Conservation (phyloP, 2,113 vertebrate species). For the Vidua chalybeata region DNA sequence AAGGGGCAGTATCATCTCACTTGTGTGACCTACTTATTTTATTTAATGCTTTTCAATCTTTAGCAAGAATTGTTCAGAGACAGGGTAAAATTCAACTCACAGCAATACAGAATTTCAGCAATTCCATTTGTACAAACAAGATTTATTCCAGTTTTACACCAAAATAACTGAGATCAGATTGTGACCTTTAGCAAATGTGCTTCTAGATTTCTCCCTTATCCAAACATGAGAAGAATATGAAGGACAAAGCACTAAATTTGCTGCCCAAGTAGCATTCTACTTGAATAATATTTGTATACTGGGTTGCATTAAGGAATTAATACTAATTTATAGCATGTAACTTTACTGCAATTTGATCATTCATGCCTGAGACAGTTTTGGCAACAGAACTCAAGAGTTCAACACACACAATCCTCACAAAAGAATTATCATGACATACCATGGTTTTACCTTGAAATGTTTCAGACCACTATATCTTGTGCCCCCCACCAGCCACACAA, state of each 20-base stretch:
- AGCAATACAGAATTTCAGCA: background rate
- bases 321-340: background rate
- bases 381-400: background rate
- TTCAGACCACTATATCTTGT: background rate
- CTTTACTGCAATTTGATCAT: background rate
- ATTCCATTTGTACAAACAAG: background rate
- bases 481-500: background rate
- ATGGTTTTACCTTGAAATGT: background rate
- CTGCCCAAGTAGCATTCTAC: background rate
- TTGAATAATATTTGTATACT: background rate
- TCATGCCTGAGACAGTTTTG: background rate
- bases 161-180: background rate
- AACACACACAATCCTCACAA: background rate
- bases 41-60: conserved; percentile 67
- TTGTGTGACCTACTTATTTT: conserved; percentile 72
- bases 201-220: background rate
- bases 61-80: conserved; percentile 15
- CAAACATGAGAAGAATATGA: background rate
- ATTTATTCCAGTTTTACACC: background rate
- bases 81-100: background rate
- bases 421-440: background rate
- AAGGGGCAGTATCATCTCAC: conserved; percentile 66
- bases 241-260: background rate
- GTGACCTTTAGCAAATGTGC: background rate
- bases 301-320: background rate